Percentiles rank a stretch among this genome's conserved stretches.
Evolutionary conservation across 2,888 invertebrate genomes (phyloP).

Genomic region (Graphium colonna): DNA sequence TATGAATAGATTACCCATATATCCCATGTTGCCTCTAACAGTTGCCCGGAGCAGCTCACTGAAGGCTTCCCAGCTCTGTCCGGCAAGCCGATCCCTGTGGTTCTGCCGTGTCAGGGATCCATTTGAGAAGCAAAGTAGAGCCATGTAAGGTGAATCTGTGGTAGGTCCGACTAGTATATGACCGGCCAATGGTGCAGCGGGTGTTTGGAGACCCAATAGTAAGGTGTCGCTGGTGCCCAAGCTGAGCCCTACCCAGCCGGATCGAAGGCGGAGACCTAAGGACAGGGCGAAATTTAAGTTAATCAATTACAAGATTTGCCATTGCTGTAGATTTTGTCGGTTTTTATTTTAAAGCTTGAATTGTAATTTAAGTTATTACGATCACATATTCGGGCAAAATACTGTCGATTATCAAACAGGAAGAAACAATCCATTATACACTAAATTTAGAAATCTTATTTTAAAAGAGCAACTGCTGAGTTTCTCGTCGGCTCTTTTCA

Average conservation of each 20-base stretch:
- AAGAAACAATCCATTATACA: no score
- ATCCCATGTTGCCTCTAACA: constrained; percentile 95
- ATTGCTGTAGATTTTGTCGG: no score
- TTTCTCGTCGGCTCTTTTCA: no score
- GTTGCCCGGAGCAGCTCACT: constrained; percentile 89
- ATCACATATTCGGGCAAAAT: no score
- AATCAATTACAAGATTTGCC: no score
- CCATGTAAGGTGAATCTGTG: constrained; percentile 89
- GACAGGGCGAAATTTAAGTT: background rate
- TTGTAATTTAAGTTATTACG: no score
- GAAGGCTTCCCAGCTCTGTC: constrained; percentile 91
- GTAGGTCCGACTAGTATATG: constrained; percentile 94
- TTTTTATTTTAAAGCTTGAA: no score
- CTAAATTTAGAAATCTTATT: no score
- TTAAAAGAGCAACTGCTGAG: no score
- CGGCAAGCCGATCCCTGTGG: constrained; percentile 86
- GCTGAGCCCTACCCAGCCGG: constrained; percentile 92
- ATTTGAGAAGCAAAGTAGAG: constrained; percentile 94
- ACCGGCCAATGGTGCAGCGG: constrained; percentile 86
- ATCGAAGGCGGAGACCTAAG: constrained; percentile 86
- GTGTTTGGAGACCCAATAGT: constrained; percentile 86
- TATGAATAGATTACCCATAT: no score
- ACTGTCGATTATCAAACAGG: no score
- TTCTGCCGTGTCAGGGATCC: constrained; percentile 94
- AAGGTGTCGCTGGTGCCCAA: constrained; percentile 97